Base-by-base conservation (phyloP, 2,113 vertebrate species). In the Fukomys damarensis region DNA sequence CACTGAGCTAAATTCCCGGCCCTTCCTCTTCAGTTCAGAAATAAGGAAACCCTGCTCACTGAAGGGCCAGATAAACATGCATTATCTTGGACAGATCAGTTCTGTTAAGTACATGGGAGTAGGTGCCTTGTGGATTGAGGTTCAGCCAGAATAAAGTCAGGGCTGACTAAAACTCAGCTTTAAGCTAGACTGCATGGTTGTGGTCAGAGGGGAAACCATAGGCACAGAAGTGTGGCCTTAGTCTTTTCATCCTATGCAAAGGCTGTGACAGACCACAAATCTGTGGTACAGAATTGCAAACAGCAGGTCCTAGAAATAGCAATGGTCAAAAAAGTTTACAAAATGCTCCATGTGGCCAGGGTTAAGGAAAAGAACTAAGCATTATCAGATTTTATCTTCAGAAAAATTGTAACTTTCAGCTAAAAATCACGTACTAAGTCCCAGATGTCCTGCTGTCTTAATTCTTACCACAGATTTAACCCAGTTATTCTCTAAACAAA, bases 381-480 rank as follows among this genome's bases (percentile, higher is more conserved):
- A 86, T 41, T 66, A 49, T 58, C 72, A 76, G 11, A 79, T 93
- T 93, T 95, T 93, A 56, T 89, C 58, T 93, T 86, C 26, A 93
- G 84, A 93, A 52, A 89, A 88, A 89, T 81, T 85, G 2, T 74
- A 79, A 46, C 59, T 82, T 19, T 70, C 41, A 93, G n/a, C n/a
- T 80, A n/a, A 72, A 86, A 58, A 92, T 32, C 24, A 86, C 24
- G 22, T 82, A 35, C 6, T 70, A 65, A 80, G 26, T 95, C 38
- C 49, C 52, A 87, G 92, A 11, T 49, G 46, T 92, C 86, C 43
- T 92, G 93, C 41, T 95, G 65, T 90, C 38, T 77, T 96, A 80
- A 88, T 91, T 97, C 68, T 91, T 20, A 70, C 6, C 7, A 68
- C 0, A 91, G 83, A 56, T 65, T 68, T 70, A 85, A 43, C 38